Base-by-base conservation (phyloP, 1,140 invertebrate genomes). In the Aphelenchoides besseyi region DNA sequence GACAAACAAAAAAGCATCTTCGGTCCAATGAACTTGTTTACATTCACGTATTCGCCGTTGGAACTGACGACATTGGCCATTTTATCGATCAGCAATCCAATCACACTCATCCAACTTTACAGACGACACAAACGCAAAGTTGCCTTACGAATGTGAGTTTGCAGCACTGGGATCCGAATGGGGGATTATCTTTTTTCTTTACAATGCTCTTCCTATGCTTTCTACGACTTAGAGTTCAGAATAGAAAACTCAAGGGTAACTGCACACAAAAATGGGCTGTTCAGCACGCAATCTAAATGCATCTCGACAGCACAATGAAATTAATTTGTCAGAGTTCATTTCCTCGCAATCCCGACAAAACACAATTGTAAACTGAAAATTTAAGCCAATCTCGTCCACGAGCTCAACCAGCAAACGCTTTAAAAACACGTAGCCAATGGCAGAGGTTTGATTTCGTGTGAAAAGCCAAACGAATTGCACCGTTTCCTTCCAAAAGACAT, bases 91-190 rank as follows among this genome's bases (percentile, higher is more conserved):
- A 76, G 72, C 37, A 83, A 84, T 79, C 81, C 81, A 28, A 80
- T 84, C 37, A 83, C 82, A 9, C 62, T 83, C 16, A 63, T 84
- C n/a, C 77, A 78, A 36, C 69, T 66, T 23, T 48, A 23, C 54
- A 71, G 82, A 32, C 55, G 81, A 64, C 81, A 83, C 69, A 84
- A 83, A 68, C 55, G 81, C 26, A 83, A 83, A 71, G 63, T 83
- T 37, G 81, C 81, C n/a, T 73, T 83, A 29, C 64, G 81, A 77
- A 80, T 81, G 81, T 82, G 64, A 74, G 82, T 76, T 69, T n/a
- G n/a, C n/a, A n/a, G n/a, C 52, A 54, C 3, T 1, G 5, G 23
- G 52, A 5, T 54, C 18, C 52, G 29, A n/a, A n/a, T n/a, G n/a
- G n/a, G n/a, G n/a, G n/a, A n/a, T n/a, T n/a, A 29, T 23, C 59